A percentile compares a stretch with the other conserved stretches of the same genome.
Conservation (phyloP, 2,888 invertebrate genomes). For the Julus scanicus region DNA sequence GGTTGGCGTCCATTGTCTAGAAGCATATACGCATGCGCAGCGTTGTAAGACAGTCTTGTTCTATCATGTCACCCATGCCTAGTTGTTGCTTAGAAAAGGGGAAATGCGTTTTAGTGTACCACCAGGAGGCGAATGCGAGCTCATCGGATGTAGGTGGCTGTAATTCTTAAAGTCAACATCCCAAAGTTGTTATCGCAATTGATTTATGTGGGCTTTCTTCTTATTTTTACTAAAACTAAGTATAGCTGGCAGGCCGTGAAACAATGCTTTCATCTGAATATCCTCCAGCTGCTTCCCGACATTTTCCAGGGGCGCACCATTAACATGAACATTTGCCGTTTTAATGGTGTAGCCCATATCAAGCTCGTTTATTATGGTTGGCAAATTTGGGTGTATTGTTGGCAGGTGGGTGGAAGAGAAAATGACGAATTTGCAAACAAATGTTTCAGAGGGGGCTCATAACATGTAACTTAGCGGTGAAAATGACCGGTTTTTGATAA, state of each 20-base stretch:
- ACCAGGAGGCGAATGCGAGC: slow-evolving; percentile 28
- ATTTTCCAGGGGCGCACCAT: slow-evolving; percentile 18
- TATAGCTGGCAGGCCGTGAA: not conserved
- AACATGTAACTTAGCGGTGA: not conserved
- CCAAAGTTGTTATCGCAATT: slow-evolving; percentile 28
- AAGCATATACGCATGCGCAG: not conserved
- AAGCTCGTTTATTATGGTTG: slow-evolving; percentile 9
- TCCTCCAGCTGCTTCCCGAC: slow-evolving; percentile 15
- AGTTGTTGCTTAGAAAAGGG: slow-evolving; percentile 10
- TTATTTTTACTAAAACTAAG: slow-evolving; percentile 10
- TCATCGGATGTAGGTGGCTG: slow-evolving; percentile 26
- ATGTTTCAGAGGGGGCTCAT: not conserved
- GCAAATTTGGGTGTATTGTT: not conserved
- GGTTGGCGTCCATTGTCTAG: not conserved
- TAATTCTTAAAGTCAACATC: slow-evolving; percentile 27
- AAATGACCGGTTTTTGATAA: not conserved
- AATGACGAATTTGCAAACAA: not conserved
- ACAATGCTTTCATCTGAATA: slow-evolving; percentile 27
- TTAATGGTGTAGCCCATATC: slow-evolving; percentile 9
- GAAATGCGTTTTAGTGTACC: slow-evolving; percentile 21
- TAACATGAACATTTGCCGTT: slow-evolving; percentile 27
- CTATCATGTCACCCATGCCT: not conserved
- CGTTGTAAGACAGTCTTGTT: not conserved
- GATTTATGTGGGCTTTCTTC: slow-evolving; percentile 33
- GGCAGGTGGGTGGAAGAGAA: not conserved